Base-by-base conservation (phyloP, 1,140 invertebrate species). In the Idris sp. region DNA sequence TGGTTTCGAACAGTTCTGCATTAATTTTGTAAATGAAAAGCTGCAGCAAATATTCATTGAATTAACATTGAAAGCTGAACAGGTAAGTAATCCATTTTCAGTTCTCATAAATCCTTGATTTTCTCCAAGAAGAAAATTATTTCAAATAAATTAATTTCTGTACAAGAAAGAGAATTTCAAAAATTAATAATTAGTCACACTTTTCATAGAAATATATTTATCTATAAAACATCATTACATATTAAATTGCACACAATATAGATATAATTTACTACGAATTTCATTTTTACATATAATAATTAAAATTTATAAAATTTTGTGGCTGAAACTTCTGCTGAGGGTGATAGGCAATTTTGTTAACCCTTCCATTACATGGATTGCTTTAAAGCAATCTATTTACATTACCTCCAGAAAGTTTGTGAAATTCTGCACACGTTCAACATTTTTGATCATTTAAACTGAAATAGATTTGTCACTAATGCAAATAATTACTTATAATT, bases 1-100 rank as follows among this genome's bases (percentile, higher is more conserved):
- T 65, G 92, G 94, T 46, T 96, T 96, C 87, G 94, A 96, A 82
- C 92, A 95, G 84, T 95, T 97, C 82, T 97, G 96, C 88, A 98
- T 98, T 58, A 98, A 98, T 88, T 98, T 96, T 87, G 97, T 97
- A 54, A 94, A 95, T 83, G 92, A 93, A 84, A 93, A 94, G 81
- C 86, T 94, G n/a, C 93, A 94, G 78, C 92, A 93, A 80, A 93
- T 94, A 44, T 94, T 94, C 80, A 93, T 94, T 71, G 92, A 94
- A 71, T 84, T 93, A 11, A 94, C 93, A 0, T 81, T 94, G 13
- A 94, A 93, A 82, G 91, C 91, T 28, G 93, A 94, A 83, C 91
- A 92, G 84, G 90, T 90, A 80, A 86, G 82, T 75, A 9, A 36
- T 69, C 49, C n/a, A 16, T 33, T 33, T 33, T 33, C 31, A 13